Evolutionary conservation across 2,797 vertebrate genomes (phyloP).

Genomic region (Pseudomugil tenellus): DNA sequence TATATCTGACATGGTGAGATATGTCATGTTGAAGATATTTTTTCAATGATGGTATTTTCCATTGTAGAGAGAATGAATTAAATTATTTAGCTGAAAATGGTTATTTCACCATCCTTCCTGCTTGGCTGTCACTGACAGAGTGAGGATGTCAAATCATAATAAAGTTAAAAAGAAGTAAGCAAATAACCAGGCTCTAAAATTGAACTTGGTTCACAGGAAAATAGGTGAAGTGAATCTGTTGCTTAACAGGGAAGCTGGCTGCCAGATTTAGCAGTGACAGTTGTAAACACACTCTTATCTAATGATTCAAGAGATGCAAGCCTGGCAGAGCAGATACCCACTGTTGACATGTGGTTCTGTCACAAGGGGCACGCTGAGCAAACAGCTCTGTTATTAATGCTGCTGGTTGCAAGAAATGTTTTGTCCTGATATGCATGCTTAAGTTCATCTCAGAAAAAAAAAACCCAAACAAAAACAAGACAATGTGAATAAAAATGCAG

Average conservation of each 20-base stretch:
- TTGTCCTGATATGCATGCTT: slow-evolving; percentile 30
- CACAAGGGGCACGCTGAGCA: slow-evolving; percentile 43
- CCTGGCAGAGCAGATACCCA: slow-evolving; percentile 51
- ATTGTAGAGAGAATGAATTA: background rate
- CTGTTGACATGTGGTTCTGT: slow-evolving; percentile 67
- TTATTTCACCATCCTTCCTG: slow-evolving; percentile 9
- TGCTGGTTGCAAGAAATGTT: slow-evolving; percentile 37
- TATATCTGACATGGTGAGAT: slow-evolving; percentile 24
- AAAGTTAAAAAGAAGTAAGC: slow-evolving; percentile 56
- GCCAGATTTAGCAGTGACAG: slow-evolving; percentile 69
- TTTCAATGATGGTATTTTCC: background rate
- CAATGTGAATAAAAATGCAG: slow-evolving; percentile 21
- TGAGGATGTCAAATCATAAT: slow-evolving; percentile 45
- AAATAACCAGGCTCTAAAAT: slow-evolving; percentile 62
- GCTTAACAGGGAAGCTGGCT: slow-evolving; percentile 72
- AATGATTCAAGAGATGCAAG: slow-evolving; percentile 56
- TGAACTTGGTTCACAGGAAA: slow-evolving; percentile 73
- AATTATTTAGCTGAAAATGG: background rate
- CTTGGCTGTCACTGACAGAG: slow-evolving; percentile 60
- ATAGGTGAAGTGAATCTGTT: slow-evolving; percentile 71
- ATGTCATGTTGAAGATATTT: slow-evolving; percentile 35
- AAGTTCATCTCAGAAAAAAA: slow-evolving; percentile 18
- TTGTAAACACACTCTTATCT: slow-evolving; percentile 78
- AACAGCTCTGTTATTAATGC: slow-evolving; percentile 44
- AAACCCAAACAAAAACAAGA: background rate